A percentile compares a stretch with the other conserved stretches of the same genome.
Conservation (phyloP, 2,113 vertebrate species). For the Mandrillus leucophaeus region DNA sequence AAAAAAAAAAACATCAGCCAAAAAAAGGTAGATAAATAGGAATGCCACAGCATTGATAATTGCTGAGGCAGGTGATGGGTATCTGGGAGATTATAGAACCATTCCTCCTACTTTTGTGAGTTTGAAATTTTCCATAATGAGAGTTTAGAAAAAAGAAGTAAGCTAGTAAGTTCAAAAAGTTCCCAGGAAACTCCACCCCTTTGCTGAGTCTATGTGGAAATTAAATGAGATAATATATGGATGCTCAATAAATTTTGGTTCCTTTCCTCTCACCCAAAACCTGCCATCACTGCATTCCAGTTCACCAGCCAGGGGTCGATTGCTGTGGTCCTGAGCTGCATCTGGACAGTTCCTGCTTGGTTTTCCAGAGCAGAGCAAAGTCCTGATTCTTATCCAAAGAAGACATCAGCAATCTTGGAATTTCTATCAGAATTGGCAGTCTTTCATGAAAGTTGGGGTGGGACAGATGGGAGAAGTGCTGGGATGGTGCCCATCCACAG, state of each 20-base stretch:
- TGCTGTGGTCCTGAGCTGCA: not conserved
- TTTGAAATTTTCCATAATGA: slow-evolving; percentile 14
- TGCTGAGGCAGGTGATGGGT: not conserved
- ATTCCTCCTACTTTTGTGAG: not conserved
- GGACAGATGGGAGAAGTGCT: not conserved
- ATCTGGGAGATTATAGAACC: not conserved
- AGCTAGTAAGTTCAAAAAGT: slow-evolving; percentile 13
- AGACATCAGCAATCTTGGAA: not conserved
- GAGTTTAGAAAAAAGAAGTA: slow-evolving; percentile 28
- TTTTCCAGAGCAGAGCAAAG: not conserved
- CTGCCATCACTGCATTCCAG: not conserved
- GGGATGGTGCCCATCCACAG: not conserved
- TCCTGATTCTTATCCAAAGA: slow-evolving; percentile 22
- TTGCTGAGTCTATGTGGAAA: not conserved
- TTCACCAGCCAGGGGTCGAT: not conserved
- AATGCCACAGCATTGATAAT: not conserved
- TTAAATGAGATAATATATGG: not conserved
- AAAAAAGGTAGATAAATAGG: not conserved
- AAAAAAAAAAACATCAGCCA: not conserved
- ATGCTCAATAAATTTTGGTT: not conserved
- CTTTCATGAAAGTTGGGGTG: not conserved
- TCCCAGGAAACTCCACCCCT: not conserved
- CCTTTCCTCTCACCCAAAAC: not conserved
- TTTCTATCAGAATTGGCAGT: not conserved
- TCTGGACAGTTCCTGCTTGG: not conserved